phyloP scores from a whole-genome alignment of 2,113 vertebrate species.

The Eolophus roseicapilla region DNA sequence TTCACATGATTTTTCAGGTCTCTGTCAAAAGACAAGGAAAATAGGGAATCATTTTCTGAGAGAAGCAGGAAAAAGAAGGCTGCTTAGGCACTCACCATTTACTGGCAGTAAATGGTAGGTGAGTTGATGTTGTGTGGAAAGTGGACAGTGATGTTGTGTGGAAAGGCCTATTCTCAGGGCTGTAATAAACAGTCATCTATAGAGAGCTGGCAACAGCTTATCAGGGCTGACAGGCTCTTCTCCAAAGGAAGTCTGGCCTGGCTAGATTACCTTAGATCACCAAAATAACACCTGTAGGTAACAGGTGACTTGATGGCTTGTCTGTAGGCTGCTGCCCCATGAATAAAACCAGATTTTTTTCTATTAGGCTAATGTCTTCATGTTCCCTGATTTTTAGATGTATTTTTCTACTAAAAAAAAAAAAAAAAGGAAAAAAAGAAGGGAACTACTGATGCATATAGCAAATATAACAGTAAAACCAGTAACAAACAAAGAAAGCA shows the following conservation, averaged over 20 bases:
- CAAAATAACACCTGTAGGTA: background rate
- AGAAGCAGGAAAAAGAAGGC: background rate
- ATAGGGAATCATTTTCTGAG: background rate
- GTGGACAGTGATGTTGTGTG: background rate
- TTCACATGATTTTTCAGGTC: background rate
- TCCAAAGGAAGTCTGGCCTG: background rate
- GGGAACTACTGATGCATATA: background rate
- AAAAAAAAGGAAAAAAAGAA: background rate
- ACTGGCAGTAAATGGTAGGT: background rate
- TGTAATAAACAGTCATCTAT: background rate
- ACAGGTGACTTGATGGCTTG: background rate
- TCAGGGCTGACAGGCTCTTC: background rate
- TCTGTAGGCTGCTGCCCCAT: background rate
- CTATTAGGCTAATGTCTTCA: background rate
- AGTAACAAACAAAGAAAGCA: background rate
- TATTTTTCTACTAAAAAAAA: background rate
- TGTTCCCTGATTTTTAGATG: background rate
- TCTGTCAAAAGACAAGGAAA: background rate
- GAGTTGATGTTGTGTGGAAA: too few species aligned
- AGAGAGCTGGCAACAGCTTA: background rate
- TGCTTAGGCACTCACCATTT: background rate
- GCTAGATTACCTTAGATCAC: background rate
- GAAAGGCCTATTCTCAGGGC: background rate
- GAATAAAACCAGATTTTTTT: background rate
- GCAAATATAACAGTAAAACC: background rate